Evolutionary conservation across 1,140 invertebrate species (phyloP), one percentile per base, ranked within the genome.

Genomic region (Amyelois transitella): DNA sequence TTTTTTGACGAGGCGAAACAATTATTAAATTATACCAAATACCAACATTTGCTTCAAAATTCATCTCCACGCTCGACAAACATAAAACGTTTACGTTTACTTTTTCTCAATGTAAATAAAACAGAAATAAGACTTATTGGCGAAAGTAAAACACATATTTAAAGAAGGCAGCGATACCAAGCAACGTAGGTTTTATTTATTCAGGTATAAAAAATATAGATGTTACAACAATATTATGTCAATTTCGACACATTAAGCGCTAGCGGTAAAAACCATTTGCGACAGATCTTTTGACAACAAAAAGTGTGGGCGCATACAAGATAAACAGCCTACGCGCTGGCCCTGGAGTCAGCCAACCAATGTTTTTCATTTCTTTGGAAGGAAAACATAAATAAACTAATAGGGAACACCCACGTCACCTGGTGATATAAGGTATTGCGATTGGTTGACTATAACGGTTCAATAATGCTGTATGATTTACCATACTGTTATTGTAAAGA

Each of bases 361-460:
- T 38, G n/a, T 4, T 38, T 38, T 38, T 38, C 7, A 38, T 38
- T 38, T 38, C 32, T 14, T 14, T 38, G 32, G 32, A 38, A 6
- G 32, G 32, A 38, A 38, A 38, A 32, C 6, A 32, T 32, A 32
- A 32, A 32, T 32, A 32, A 32, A 38, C n/a, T 38, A 38, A 38
- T 38, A 38, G n/a, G 12, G n/a, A 4, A 38, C 32, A 38, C 32
- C 12, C 32, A 38, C n/a, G n/a, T n/a, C n/a, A n/a, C n/a, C 32
- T 38, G 32, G 17, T 38, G 32, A 38, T 8, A n/a, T n/a, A 28
- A 28, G 12, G 17, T 38, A 38, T 38, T 38, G n/a, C 32, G 32
- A 14, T 4, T 6, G 32, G 32, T 38, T 63, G 55, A 60, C 53
- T 62, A 67, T 66, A 66, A 58, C 62, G 28, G 56, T 45, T 59